Percentiles rank a stretch among this genome's conserved stretches.
These are phyloP conservation scores for Gallinago undulata DNA, from an alignment of 2,113 vertebrate species.

Conservation along the genomic window DNA sequence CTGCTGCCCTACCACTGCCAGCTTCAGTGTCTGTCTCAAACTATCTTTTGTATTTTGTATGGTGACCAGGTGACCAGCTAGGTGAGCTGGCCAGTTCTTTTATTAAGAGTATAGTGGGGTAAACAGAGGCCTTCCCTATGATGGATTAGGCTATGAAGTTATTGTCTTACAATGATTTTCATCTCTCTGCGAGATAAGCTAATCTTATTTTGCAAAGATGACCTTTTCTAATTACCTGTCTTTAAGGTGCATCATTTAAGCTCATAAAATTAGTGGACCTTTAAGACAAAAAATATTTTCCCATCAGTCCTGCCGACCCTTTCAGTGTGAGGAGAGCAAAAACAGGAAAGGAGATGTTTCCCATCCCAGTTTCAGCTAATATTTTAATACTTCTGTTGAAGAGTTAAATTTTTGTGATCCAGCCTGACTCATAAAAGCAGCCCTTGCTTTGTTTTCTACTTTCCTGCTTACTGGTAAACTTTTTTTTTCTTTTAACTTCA, in stretches of 20 bases:
- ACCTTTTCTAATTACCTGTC: rapidly evolving
- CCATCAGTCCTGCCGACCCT: neutral
- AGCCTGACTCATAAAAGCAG: neutral
- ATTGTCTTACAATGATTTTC: neutral
- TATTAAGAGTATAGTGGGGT: neutral
- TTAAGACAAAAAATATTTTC: neutral
- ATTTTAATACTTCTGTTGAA: neutral
- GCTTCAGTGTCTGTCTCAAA: neutral
- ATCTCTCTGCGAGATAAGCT: neutral
- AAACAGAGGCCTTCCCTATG: neutral
- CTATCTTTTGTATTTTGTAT: neutral
- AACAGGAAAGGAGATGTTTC: neutral
- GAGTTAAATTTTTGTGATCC: neutral
- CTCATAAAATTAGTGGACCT: neutral
- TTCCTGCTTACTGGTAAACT: neutral
- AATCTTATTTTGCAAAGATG: neutral
- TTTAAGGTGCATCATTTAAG: neutral
- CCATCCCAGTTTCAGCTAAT: neutral
- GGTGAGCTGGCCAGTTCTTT: neutral
- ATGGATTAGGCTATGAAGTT: neutral
- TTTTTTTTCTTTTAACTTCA: neutral
- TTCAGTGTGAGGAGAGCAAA: neutral
- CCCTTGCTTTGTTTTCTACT: neutral
- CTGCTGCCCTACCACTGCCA: neutral
- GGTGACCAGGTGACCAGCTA: neutral